These are phyloP conservation scores for Micromussa lordhowensis DNA, from an alignment of 92 coral and sea anemone genomes.

Conservation along the genomic window DNA sequence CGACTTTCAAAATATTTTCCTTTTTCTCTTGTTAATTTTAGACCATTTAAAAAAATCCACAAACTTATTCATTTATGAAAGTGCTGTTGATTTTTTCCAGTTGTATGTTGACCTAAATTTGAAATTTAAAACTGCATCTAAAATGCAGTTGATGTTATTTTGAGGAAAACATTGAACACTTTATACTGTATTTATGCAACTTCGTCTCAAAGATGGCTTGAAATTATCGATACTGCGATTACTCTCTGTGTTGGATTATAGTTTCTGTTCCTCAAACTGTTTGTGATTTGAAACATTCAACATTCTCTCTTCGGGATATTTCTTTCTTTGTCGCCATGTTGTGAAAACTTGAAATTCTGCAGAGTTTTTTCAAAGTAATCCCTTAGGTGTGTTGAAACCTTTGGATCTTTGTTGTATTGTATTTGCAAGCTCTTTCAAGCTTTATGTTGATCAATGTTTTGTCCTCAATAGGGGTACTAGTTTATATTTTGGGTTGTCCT, in stretches of 20 bases:
- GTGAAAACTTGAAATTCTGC: background rate
- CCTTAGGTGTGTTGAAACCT: background rate
- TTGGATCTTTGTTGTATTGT: background rate
- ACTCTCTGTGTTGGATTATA: background rate
- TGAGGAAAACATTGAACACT: background rate
- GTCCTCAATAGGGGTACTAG: background rate
- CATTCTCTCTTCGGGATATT: background rate
- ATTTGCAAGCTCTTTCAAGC: background rate
- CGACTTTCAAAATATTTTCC: background rate
- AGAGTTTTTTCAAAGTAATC: background rate
- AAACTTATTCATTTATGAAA: background rate
- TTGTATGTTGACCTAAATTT: background rate
- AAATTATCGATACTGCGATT: background rate
- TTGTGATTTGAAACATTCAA: background rate
- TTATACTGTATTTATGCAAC: slow-evolving; percentile 12
- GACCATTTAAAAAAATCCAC: background rate
- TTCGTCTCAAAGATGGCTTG: slow-evolving; percentile 27
- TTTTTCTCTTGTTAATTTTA: background rate
- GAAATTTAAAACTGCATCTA: slow-evolving; percentile 8
- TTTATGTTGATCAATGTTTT: background rate
- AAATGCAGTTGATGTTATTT: background rate
- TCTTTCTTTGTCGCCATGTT: background rate
- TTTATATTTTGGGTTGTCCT: background rate
- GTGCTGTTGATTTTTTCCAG: background rate
- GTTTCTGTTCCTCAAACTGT: background rate